Conservation (phyloP, 2,113 vertebrate genomes). For the Sus scrofa region T2T-Sscrofa CM000827.6:110405001-110405500, state of each 20-base stretch:
- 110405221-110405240: not conserved
- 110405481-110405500: not conserved
- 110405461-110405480: not conserved
- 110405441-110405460: not conserved
- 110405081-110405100: not conserved
- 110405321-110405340: accelerated
- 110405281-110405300: not conserved
- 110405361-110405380: accelerated
- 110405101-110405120: too few relatives aligned
- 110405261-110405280: not conserved
- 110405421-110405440: not conserved
- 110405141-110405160: not conserved
- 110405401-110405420: accelerated
- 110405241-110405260: not conserved
- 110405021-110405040: accelerated
- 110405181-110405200: accelerated
- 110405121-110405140: not conserved
- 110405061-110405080: not conserved
- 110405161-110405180: not conserved
- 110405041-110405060: too few relatives aligned
- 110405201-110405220: not conserved
- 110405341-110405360: accelerated
- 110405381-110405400: not conserved
- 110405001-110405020: accelerated
- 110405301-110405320: not conserved